These are phyloP conservation scores for Verasper variegatus DNA, from an alignment of 2,113 vertebrate species.

Conservation along the genomic window DNA sequence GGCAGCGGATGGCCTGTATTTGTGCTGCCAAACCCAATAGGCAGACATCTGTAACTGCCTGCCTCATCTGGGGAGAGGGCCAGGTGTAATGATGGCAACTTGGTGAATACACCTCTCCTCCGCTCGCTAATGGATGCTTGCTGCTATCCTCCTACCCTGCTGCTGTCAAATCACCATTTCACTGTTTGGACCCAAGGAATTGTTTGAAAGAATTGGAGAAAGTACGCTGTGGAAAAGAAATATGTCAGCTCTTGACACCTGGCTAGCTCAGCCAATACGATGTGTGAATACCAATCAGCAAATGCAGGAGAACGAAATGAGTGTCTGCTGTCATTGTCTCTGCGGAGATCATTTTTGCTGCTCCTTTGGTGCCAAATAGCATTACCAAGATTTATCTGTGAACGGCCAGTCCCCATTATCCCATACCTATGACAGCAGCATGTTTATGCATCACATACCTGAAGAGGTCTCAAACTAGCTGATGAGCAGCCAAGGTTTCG, in stretches of 20 bases:
- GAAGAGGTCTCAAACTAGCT: background rate
- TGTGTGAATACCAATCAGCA: constrained; percentile 59
- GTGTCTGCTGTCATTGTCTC: constrained; percentile 30
- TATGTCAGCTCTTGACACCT: constrained; percentile 60
- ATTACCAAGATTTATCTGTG: constrained; percentile 27
- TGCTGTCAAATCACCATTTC: constrained; percentile 50
- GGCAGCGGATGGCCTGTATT: constrained; percentile 61
- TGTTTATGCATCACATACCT: constrained; percentile 8
- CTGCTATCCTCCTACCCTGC: constrained; percentile 31
- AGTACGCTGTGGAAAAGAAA: constrained; percentile 52
- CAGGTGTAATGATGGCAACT: constrained; percentile 70
- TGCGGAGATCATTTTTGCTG: constrained; percentile 15
- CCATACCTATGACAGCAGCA: constrained; percentile 14
- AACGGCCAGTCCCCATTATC: constrained; percentile 39
- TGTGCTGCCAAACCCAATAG: constrained; percentile 59
- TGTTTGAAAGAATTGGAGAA: constrained; percentile 35
- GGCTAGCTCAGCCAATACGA: constrained; percentile 36
- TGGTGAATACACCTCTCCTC: constrained; percentile 44
- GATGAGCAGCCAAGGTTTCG: background rate
- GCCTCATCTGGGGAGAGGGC: constrained; percentile 64
- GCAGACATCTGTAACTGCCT: constrained; percentile 66
- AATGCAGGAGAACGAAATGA: constrained; percentile 44
- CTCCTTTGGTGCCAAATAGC: constrained; percentile 19
- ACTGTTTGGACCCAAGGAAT: constrained; percentile 48
- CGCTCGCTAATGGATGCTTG: constrained; percentile 53